Conservation (phyloP, 2,113 vertebrate species). For the Trachemys scripta region DNA sequence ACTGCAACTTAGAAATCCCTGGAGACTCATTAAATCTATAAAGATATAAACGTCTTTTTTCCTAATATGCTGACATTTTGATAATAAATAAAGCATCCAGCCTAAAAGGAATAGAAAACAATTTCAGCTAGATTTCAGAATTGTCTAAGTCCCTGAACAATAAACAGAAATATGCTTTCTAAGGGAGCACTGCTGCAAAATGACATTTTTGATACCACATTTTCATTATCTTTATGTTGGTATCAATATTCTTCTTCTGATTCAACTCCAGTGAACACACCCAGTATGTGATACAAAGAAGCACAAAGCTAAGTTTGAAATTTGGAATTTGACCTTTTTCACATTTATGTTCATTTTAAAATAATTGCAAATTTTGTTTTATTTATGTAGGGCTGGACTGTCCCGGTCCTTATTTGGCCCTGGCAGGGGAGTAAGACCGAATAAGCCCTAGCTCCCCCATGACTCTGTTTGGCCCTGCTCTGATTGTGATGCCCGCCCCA, state of each 20-base stretch:
- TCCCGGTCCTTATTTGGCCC: not conserved
- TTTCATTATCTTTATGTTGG: not conserved
- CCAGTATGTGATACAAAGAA: not conserved
- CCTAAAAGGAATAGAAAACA: not conserved
- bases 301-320: not conserved
- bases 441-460: not conserved
- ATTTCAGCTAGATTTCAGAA: not conserved
- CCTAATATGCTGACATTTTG: not conserved
- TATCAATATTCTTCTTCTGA: not conserved
- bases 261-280: not conserved
- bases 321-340: not conserved
- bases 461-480: not conserved
- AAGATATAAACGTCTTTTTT: not conserved
- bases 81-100: conserved; percentile 23
- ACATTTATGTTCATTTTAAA: not conserved
- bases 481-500: not conserved
- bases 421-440: not conserved
- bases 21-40: conserved; percentile 5
- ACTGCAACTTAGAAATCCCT: not conserved
- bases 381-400: not conserved
- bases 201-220: not conserved
- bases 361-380: not conserved
- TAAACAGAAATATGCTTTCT: not conserved
- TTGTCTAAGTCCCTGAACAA: not conserved
- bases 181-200: not conserved